Evolutionary conservation across 2,113 vertebrate genomes (phyloP).

Genomic region (Hypomesus transpacificus): DNA sequence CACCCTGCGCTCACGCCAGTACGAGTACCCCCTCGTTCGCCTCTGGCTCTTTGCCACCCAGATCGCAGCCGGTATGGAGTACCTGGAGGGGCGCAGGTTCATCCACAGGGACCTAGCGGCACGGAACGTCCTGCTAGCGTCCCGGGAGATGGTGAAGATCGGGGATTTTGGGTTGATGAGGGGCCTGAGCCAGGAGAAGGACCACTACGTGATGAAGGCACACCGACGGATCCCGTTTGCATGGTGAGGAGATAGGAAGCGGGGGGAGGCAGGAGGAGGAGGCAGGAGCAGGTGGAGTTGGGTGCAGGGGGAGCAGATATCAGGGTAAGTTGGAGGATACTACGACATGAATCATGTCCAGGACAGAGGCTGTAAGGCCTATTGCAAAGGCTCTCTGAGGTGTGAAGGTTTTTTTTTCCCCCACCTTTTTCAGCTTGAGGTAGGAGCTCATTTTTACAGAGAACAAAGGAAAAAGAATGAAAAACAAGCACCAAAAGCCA

Average conservation of each 20-base stretch:
- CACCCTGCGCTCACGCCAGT: conserved; percentile 68
- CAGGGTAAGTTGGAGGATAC: too few relatives aligned
- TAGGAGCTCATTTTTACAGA: too few relatives aligned
- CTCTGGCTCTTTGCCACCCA: conserved; percentile 82
- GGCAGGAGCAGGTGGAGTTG: too few relatives aligned
- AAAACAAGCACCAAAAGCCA: too few relatives aligned
- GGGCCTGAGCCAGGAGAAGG: conserved; percentile 65
- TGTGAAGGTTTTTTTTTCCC: too few relatives aligned
- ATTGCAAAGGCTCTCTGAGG: too few relatives aligned
- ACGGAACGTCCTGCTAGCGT: conserved; percentile 79
- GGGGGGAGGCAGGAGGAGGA: background rate
- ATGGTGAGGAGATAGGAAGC: conserved; percentile 70
- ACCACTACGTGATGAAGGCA: conserved; percentile 84
- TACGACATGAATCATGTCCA: too few relatives aligned
- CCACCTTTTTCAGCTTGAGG: too few relatives aligned
- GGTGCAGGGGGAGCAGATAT: too few relatives aligned
- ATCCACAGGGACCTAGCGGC: conserved; percentile 86
- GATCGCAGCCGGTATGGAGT: conserved; percentile 82
- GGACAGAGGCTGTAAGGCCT: too few relatives aligned
- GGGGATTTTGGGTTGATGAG: conserved; percentile 87
- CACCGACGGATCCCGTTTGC: conserved; percentile 84
- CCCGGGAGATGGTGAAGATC: conserved; percentile 78
- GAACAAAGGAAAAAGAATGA: too few relatives aligned
- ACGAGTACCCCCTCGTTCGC: conserved; percentile 69
- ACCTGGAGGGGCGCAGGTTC: conserved; percentile 77